Evolutionary conservation across 2,797 vertebrate species (phyloP).

Genomic region (Coregonus suidteri): DNA sequence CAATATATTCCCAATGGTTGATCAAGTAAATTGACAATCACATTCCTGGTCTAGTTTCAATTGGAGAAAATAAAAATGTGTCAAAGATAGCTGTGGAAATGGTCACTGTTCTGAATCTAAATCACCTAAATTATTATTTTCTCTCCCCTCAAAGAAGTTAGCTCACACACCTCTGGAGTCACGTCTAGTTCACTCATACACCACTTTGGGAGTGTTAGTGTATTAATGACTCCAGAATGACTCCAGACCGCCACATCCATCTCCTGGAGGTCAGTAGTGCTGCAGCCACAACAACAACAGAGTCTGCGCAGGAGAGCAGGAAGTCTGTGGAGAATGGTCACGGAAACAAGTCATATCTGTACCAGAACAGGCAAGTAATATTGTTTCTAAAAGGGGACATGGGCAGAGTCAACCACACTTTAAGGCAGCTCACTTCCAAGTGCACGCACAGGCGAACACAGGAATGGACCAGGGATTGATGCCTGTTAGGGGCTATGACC

Average conservation of each 20-base stretch:
- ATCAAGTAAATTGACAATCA: not conserved
- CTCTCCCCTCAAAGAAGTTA: not conserved
- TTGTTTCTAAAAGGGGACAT: constrained; percentile 75
- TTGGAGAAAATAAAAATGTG: not conserved
- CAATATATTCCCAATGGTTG: not conserved
- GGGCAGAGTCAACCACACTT: constrained; percentile 73
- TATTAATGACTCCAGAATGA: constrained; percentile 34
- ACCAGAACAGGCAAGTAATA: constrained; percentile 69
- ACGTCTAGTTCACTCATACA: not conserved
- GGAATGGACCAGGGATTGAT: not conserved
- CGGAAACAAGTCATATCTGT: constrained; percentile 74
- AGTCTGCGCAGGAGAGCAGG: constrained; percentile 71
- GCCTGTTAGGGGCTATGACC: not conserved
- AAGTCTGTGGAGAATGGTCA: constrained; percentile 71
- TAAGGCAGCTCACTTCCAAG: constrained; percentile 61
- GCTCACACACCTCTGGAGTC: not conserved
- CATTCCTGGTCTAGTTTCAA: not conserved
- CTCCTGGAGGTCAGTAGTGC: constrained; percentile 53
- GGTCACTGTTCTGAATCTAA: not conserved
- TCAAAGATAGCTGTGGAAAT: not conserved
- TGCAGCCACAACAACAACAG: constrained; percentile 67
- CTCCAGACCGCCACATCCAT: constrained; percentile 35
- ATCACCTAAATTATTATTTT: not conserved
- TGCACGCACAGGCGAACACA: constrained; percentile 35
- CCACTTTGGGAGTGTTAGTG: not conserved